Evolutionary conservation across 2,113 vertebrate genomes (phyloP).

Genomic region (Cettia cetti): DNA sequence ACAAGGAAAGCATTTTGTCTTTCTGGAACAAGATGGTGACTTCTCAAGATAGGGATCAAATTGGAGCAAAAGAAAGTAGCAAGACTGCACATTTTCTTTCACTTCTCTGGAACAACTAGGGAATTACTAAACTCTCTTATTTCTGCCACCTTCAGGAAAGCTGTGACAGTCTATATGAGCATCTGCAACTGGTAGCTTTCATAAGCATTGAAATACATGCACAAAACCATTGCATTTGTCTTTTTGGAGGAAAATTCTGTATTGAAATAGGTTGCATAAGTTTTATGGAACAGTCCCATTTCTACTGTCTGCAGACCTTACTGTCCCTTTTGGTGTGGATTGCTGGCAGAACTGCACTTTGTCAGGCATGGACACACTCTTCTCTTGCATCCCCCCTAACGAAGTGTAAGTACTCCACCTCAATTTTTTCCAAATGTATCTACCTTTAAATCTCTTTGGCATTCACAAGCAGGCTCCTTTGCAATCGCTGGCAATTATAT

Average conservation of each 20-base stretch:
- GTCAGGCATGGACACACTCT: rapidly evolving
- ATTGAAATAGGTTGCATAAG: neutral
- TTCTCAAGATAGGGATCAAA: neutral
- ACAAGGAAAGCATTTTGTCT: neutral
- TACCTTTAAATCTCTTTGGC: neutral
- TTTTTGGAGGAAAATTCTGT: neutral
- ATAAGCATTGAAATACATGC: neutral
- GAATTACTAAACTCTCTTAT: neutral
- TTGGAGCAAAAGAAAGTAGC: neutral
- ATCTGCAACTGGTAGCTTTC: neutral
- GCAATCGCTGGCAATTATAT: neutral
- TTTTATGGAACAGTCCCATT: neutral
- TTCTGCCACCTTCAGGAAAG: neutral
- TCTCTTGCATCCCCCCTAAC: neutral
- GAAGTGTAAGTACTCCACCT: neutral
- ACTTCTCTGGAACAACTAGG: neutral
- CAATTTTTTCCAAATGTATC: neutral
- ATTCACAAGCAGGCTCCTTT: neutral
- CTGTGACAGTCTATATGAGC: neutral
- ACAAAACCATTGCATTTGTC: neutral
- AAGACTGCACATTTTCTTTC: neutral
- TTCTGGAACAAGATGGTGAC: neutral
- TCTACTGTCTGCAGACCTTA: neutral
- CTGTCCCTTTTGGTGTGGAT: neutral
- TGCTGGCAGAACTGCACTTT: neutral